phyloP scores from a whole-genome alignment of 2,113 vertebrate species.

The Chiloscyllium plagiosum region DNA sequence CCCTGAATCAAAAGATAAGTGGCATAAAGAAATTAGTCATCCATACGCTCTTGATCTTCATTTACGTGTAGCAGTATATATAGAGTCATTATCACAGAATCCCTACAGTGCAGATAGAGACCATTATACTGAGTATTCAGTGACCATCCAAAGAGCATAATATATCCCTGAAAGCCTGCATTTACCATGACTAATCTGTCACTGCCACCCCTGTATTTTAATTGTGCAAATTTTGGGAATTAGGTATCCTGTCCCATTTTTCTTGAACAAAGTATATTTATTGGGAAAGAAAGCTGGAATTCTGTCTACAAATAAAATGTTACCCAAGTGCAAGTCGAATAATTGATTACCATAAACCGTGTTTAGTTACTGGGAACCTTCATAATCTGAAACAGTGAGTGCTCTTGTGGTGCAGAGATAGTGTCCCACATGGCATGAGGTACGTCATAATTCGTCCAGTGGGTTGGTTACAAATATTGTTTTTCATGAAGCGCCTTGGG shows the following conservation, averaged over 20 bases:
- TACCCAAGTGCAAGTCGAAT: neutral
- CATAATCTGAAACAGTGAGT: neutral
- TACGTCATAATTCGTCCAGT: too few relatives aligned
- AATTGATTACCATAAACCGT: neutral
- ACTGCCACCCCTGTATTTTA: too few relatives aligned
- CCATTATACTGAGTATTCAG: too few relatives aligned
- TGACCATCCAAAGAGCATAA: too few relatives aligned
- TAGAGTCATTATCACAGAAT: too few relatives aligned
- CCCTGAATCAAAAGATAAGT: neutral
- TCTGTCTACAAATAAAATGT: neutral
- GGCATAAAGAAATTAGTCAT: neutral
- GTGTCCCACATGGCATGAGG: too few relatives aligned
- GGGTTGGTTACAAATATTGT: too few relatives aligned
- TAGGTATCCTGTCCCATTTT: neutral
- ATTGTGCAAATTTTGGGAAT: neutral
- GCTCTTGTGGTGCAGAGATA: too few relatives aligned
- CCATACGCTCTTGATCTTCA: neutral
- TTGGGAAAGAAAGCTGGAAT: neutral
- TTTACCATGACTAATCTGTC: too few relatives aligned
- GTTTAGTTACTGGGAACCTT: neutral
- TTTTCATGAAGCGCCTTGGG: too few relatives aligned
- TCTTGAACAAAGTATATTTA: neutral
- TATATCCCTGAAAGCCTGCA: too few relatives aligned
- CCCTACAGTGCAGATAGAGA: too few relatives aligned
- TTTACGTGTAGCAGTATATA: neutral